Evolutionary conservation across 1,140 invertebrate species (phyloP).

Genomic region (Zaprionus inermis): DNA sequence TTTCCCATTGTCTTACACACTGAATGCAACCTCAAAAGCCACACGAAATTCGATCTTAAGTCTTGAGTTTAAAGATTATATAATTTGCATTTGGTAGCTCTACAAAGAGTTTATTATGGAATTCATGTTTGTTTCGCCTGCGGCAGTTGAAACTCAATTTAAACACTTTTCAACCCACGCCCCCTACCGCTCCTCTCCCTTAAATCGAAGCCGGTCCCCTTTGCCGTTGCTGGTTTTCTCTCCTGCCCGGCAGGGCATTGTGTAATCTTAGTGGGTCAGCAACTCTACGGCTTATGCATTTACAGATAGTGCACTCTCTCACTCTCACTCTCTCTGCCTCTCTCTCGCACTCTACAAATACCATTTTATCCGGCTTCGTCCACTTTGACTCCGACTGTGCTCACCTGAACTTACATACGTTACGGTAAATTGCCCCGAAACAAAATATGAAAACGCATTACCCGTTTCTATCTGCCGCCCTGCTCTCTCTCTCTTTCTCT

Average conservation of each 20-base stretch:
- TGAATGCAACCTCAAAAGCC: background rate
- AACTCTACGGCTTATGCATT: constrained; percentile 30
- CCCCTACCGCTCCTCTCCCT: background rate
- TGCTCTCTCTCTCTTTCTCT: background rate
- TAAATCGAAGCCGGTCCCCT: background rate
- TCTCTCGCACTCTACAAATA: background rate
- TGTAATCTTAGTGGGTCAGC: constrained; percentile 43
- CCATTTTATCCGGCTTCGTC: constrained; percentile 32
- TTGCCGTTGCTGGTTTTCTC: background rate
- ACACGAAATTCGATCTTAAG: constrained; percentile 3
- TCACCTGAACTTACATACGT: constrained; percentile 46
- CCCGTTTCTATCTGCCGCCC: constrained; percentile 9
- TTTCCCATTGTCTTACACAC: background rate
- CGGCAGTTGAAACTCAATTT: constrained; percentile 38
- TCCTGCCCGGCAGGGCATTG: background rate
- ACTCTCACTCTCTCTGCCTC: background rate
- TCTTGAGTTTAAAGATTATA: constrained; percentile 7
- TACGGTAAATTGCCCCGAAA: constrained; percentile 47
- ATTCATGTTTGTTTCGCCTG: constrained; percentile 10
- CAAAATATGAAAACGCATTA: constrained; percentile 57
- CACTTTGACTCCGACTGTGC: constrained; percentile 22
- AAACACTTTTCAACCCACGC: constrained; percentile 13
- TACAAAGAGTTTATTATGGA: background rate
- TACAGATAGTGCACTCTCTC: background rate
- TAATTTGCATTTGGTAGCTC: constrained; percentile 22